Evolutionary conservation across 2,113 vertebrate genomes (phyloP), one percentile per base, ranked within the genome.

Genomic region (Dipodomys merriami): DNA sequence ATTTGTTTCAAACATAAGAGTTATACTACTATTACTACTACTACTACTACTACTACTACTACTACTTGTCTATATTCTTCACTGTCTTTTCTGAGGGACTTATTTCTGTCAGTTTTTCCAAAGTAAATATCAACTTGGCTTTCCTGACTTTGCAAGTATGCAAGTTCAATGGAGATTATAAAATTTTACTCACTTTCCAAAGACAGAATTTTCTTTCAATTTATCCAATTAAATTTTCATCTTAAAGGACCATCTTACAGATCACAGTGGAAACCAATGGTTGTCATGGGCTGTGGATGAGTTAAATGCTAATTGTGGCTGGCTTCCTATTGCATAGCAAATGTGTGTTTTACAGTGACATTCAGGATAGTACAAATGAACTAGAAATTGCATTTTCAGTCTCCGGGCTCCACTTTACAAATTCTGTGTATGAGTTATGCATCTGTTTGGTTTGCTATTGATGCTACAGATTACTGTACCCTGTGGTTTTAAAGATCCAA

Each of bases 171-270:
- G 62, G 79, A 90, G 30, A 96, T 94, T 79, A 76, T 96, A 93
- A 90, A 91, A 96, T 94, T 57, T 57, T 57, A 18, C 84, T 90
- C 49, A 22, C 46, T 88, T 76, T 57, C 67, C 64, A 93, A 64
- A 49, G 60, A 77, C 16, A 90, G 23, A 33, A 57, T 44, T 95
- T 44, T 95, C 71, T 62, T 84, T 88, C 67, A 83, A 18, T 83
- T 15, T 64, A 94, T 76, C 92, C 84, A 93, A 94, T 96, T 93
- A 93, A 91, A 53, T 77, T 90, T 94, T 91, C 80, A 83, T 91
- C 67, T 60, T 90, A 93, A 94, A 95, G 78, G 67, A 84, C 91
- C 78, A 25, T 68, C 90, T 87, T 88, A 60, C 6, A 62, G 89
- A 81, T 96, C 64, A 83, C 39, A 73, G 33, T 39, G 76, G 86